Evolutionary conservation across 2,888 invertebrate species (phyloP).

Genomic region (Agrypnus murinus): DNA sequence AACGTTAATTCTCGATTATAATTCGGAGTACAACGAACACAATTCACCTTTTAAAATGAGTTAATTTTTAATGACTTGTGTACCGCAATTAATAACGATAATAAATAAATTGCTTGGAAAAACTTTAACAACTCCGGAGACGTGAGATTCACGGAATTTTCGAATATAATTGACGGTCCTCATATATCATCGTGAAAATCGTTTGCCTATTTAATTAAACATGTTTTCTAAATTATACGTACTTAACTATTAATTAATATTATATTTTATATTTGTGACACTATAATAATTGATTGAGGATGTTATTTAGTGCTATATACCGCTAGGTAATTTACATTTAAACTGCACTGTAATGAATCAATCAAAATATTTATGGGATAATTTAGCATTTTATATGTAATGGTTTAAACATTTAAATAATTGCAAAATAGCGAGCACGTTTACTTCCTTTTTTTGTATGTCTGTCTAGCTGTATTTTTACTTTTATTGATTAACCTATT

Average conservation of each 20-base stretch:
- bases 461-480: too few species aligned
- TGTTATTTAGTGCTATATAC: constrained; percentile 39
- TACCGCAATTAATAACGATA: constrained; percentile 34
- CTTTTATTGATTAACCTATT: too few species aligned
- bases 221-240: constrained; percentile 39
- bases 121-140: constrained; percentile 22
- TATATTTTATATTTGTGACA: constrained; percentile 42
- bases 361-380: constrained; percentile 44
- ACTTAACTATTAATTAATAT: constrained; percentile 45
- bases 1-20: constrained; percentile 45
- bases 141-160: constrained; percentile 21
- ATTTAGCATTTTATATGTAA: constrained; percentile 23
- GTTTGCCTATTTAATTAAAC: constrained; percentile 32
- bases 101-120: constrained; percentile 42
- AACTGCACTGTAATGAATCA: constrained; percentile 44
- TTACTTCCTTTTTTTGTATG: too few species aligned
- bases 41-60: constrained; percentile 34
- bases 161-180: constrained; percentile 30
- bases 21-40: constrained; percentile 44
- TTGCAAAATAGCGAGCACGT: not conserved
- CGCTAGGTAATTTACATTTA: constrained; percentile 49
- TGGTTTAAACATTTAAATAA: not conserved
- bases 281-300: constrained; percentile 37
- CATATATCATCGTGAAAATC: constrained; percentile 35
- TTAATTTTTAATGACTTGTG: constrained; percentile 37